These are phyloP conservation scores for Cantharis flavilabris DNA, from an alignment of 2,888 invertebrate genomes.

Conservation along the genomic window DNA sequence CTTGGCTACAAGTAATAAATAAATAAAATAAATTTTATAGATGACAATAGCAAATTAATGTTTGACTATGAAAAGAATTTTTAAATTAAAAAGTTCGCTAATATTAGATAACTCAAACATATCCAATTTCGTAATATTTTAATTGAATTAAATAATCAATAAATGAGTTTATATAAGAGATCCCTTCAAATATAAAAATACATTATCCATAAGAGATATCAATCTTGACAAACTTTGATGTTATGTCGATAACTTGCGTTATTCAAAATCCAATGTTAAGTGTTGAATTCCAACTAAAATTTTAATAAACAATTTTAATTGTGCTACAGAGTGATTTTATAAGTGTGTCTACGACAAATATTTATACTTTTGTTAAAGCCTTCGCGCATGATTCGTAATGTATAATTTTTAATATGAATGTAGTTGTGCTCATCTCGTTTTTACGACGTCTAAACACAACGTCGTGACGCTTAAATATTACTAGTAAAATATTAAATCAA, in stretches of 20 bases:
- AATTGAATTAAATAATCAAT: background rate
- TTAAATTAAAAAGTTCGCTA: background rate
- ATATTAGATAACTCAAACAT: background rate
- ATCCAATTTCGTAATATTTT: background rate
- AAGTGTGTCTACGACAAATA: background rate
- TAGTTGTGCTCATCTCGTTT: constrained; percentile 9
- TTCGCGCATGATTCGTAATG: background rate
- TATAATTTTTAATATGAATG: background rate
- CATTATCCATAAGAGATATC: background rate
- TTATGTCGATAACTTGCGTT: background rate
- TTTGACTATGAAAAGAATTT: background rate
- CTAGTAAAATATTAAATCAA: background rate
- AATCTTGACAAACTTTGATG: background rate
- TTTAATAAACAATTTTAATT: background rate
- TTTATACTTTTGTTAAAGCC: background rate
- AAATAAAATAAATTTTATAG: background rate
- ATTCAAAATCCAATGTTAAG: background rate
- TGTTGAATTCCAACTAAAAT: background rate
- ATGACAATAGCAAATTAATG: background rate
- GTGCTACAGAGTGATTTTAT: background rate
- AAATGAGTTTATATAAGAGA: background rate
- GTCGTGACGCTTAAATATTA: constrained; percentile 10
- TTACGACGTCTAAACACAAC: constrained; percentile 3
- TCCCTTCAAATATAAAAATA: background rate
- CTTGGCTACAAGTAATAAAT: too few species aligned